phyloP scores from a whole-genome alignment of 2,888 invertebrate genomes.

The Oscheius onirici region DNA sequence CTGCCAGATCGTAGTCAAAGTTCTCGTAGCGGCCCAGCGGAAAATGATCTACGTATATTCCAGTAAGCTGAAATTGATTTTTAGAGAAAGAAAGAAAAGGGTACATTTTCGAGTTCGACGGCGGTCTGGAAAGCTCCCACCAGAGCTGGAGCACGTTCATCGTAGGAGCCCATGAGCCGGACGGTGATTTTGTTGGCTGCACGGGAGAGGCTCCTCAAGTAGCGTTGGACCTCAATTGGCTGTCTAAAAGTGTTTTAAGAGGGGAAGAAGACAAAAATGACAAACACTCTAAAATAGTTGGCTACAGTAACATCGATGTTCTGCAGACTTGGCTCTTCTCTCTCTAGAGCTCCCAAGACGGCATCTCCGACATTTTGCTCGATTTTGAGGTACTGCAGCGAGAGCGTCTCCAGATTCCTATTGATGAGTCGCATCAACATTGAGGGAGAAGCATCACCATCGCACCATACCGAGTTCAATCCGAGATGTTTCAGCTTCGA shows the following conservation, averaged over 20 bases:
- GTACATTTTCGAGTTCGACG: constrained; percentile 11
- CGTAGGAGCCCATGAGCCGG: not conserved
- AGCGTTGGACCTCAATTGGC: constrained; percentile 9
- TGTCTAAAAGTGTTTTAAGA: constrained; percentile 2
- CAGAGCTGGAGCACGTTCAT: not conserved
- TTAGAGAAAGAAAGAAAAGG: not conserved
- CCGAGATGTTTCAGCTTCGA: not conserved
- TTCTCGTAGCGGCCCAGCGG: constrained; percentile 13
- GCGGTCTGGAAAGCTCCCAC: constrained; percentile 5
- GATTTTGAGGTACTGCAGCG: not conserved
- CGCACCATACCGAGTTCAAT: constrained; percentile 16
- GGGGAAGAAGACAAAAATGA: not conserved
- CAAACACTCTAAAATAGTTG: constrained; percentile 20
- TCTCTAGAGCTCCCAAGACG: not conserved
- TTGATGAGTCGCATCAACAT: constrained; percentile 11
- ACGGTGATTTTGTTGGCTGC: not conserved
- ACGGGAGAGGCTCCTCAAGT: constrained; percentile 6
- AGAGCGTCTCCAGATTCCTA: not conserved
- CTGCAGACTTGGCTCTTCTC: not conserved
- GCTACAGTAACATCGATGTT: constrained; percentile 12
- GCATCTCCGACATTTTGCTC: constrained; percentile 21
- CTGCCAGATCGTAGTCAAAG: constrained; percentile 12
- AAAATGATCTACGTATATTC: constrained; percentile 8
- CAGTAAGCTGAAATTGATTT: not conserved
- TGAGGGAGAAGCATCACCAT: constrained; percentile 8